Evolutionary conservation across 2,888 invertebrate genomes (phyloP).

Genomic region (Tetramorium bicarinatum): DNA sequence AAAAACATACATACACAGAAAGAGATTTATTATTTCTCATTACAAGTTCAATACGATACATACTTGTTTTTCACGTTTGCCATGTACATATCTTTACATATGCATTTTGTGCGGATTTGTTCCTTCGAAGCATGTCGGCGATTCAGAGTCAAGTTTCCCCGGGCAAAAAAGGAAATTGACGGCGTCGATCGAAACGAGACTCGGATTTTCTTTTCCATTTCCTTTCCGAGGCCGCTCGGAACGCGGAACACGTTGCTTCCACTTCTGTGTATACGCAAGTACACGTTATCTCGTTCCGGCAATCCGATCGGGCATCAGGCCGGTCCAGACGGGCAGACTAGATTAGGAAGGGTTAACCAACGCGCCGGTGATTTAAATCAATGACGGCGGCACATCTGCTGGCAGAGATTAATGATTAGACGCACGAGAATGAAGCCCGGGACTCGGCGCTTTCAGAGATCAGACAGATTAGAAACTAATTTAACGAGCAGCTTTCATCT

Average conservation of each 20-base stretch:
- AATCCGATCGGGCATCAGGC: constrained; percentile 74
- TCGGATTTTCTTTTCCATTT: constrained; percentile 56
- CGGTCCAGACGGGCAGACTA: constrained; percentile 72
- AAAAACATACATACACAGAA: not conserved
- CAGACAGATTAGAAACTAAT: constrained; percentile 82
- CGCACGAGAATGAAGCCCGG: constrained; percentile 75
- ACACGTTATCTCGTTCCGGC: constrained; percentile 73
- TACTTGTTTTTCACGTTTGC: not conserved
- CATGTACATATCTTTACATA: not conserved
- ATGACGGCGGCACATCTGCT: constrained; percentile 83
- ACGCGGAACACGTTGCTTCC: constrained; percentile 67
- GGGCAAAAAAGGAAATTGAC: not conserved
- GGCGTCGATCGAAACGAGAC: constrained; percentile 28
- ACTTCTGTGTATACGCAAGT: constrained; percentile 65
- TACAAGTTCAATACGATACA: not conserved
- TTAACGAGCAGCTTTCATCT: constrained; percentile 83
- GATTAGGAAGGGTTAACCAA: constrained; percentile 80
- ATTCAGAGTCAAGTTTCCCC: constrained; percentile 14
- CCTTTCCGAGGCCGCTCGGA: constrained; percentile 54
- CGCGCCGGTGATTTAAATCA: constrained; percentile 83
- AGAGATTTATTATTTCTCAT: constrained; percentile 6
- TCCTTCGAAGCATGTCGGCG: not conserved
- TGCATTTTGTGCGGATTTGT: constrained; percentile 9
- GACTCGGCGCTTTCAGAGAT: constrained; percentile 78
- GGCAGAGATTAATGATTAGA: constrained; percentile 83